Conservation (phyloP, 2,888 invertebrate species). For the Dichetophora obliterata region DNA sequence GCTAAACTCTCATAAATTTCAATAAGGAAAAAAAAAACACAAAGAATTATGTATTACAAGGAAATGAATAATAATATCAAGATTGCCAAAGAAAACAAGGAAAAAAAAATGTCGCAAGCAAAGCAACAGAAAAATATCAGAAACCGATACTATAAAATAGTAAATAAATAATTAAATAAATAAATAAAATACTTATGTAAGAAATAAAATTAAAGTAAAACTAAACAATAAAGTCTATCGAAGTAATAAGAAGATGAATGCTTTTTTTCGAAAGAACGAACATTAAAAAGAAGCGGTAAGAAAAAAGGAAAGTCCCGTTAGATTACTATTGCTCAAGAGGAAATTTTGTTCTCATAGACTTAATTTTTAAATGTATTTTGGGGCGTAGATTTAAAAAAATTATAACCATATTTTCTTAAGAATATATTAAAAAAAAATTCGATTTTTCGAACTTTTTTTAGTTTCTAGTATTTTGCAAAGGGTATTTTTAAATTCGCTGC, state of each 20-base stretch:
- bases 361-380: no score
- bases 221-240: slow-evolving; percentile 49
- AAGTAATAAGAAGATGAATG: slow-evolving; percentile 35
- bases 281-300: no score
- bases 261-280: neutral
- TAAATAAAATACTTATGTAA: slow-evolving; percentile 55
- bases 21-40: neutral
- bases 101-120: neutral
- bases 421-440: no score
- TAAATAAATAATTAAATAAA: slow-evolving; percentile 49
- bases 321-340: no score
- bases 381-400: no score
- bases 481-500: no score
- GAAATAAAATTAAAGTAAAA: slow-evolving; percentile 58
- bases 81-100: neutral
- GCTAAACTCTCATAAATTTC: neutral
- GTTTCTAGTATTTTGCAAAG: no score
- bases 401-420: no score
- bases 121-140: slow-evolving; percentile 46
- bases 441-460: no score
- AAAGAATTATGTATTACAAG: neutral
- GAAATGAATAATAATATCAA: neutral
- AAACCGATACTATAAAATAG: slow-evolving; percentile 63
- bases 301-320: no score
- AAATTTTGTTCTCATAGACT: no score